A percentile compares a stretch with the other conserved stretches of the same genome.
phyloP scores from a whole-genome alignment of 1,140 invertebrate species.

The Aleiodes sp. region DNA sequence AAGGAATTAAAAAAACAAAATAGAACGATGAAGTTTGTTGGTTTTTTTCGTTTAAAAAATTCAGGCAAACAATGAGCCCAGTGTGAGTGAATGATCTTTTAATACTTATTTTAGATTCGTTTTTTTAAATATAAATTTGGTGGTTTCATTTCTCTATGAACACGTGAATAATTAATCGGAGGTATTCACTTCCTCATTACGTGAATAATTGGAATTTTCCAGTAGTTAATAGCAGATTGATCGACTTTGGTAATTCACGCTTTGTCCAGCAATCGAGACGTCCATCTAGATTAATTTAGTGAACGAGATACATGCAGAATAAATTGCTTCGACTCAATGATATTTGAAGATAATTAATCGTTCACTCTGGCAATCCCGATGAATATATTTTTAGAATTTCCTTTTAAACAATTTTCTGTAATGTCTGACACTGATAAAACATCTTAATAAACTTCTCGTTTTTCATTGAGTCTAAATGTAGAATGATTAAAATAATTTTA shows the following conservation, averaged over 20 bases:
- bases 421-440: too few relatives aligned
- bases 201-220: background rate
- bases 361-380: background rate
- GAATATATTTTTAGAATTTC: too few relatives aligned
- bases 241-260: slow-evolving; percentile 21
- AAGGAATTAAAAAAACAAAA: too few relatives aligned
- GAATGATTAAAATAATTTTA: too few relatives aligned
- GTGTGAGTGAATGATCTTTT: background rate
- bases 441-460: too few relatives aligned
- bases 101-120: too few relatives aligned
- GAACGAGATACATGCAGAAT: background rate
- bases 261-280: slow-evolving; percentile 27
- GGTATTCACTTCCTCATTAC: background rate
- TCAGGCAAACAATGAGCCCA: background rate
- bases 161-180: background rate
- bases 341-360: background rate
- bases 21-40: background rate
- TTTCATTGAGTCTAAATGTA: too few relatives aligned
- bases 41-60: background rate
- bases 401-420: too few relatives aligned
- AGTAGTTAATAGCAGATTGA: slow-evolving; percentile 24
- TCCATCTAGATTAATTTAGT: slow-evolving; percentile 28
- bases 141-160: background rate
- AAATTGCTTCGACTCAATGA: slow-evolving; percentile 20
- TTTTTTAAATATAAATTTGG: background rate